A percentile compares a stretch with the other conserved stretches of the same genome.
phyloP scores from a whole-genome alignment of 1,140 invertebrate species.

The Magallana gigas region DNA sequence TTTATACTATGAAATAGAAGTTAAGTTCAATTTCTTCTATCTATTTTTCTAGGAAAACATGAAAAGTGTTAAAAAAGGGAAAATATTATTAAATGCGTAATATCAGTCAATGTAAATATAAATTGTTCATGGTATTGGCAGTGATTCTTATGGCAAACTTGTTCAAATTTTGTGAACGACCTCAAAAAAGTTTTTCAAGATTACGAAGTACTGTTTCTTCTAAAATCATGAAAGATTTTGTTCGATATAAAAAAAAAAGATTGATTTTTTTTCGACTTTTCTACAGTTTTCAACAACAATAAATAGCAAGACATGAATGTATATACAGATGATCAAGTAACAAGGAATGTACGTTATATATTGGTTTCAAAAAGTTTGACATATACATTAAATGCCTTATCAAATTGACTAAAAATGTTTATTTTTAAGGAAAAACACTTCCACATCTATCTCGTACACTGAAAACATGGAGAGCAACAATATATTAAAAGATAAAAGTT shows the following conservation, averaged over 20 bases:
- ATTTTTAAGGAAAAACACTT: not conserved
- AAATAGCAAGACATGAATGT: conserved; percentile 17
- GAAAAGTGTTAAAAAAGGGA: too few species aligned
- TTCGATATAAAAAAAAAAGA: not conserved
- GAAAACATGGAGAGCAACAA: conserved; percentile 2
- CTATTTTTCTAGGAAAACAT: too few species aligned
- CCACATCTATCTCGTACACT: not conserved
- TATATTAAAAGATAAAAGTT: not conserved
- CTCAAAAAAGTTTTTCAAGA: not conserved
- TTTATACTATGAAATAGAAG: too few species aligned
- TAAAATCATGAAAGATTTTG: not conserved
- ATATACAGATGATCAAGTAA: conserved; percentile 14
- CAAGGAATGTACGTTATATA: conserved; percentile 13
- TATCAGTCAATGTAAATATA: not conserved
- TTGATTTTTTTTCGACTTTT: not conserved
- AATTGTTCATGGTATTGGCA: not conserved
- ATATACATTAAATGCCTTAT: conserved; percentile 29
- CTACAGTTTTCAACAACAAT: conserved; percentile 18
- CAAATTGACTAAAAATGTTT: not conserved
- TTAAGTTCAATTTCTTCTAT: too few species aligned
- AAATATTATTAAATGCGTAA: conserved; percentile 4
- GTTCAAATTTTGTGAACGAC: not conserved
- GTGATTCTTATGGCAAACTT: conserved; percentile 2
- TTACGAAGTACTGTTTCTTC: not conserved
- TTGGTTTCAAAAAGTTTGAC: not conserved